Evolutionary conservation across 2,113 vertebrate species (phyloP), one percentile per base, ranked within the genome.

Genomic region (Cyprinodon variegatus): DNA sequence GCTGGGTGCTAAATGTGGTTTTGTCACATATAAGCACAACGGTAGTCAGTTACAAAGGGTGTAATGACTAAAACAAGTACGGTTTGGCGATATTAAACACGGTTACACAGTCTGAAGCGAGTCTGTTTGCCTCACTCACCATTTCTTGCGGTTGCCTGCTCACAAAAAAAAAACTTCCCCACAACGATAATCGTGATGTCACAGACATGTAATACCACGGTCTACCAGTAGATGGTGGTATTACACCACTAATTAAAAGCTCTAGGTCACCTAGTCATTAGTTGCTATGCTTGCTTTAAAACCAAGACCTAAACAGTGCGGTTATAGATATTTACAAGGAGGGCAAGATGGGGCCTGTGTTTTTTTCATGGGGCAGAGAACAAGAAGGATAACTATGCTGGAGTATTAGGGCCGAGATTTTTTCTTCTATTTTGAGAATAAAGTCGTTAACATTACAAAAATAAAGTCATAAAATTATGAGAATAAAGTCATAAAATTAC

Each of bases 121-220:
- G 1, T 74, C 14, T 61, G 71, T 80, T 86, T 81, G 77, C 76
- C 83, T 67, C 87, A 93, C 94, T 94, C 90, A 95, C 94, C 94
- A 95, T 95, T 90, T 91, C 93, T 92, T 84, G 82, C 83, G 85
- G 85, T 86, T 85, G 88, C 83, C 76, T 84, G 86, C 80, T 65
- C 81, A 82, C 22, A 29, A 61, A 68, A 66, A 86, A 73, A 83
- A 80, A 70, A 83, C 86, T 89, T 84, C 87, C 88, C 92, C 93
- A 93, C 92, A 86, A 87, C 91, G 80, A 85, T 81, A 81, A 81
- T 76, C 61, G 68, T 48, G 83, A 83, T 65, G 37, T 84, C 86
- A 80, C 60, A 74, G 78, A 45, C 71, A 13, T 71, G 83, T n/a
- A 65, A 11, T 17, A 20, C 53, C 11, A 1, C 1, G 0, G 4